phyloP scores from a whole-genome alignment of 2,888 invertebrate genomes.

The Noctuana brunneofusca region DNA sequence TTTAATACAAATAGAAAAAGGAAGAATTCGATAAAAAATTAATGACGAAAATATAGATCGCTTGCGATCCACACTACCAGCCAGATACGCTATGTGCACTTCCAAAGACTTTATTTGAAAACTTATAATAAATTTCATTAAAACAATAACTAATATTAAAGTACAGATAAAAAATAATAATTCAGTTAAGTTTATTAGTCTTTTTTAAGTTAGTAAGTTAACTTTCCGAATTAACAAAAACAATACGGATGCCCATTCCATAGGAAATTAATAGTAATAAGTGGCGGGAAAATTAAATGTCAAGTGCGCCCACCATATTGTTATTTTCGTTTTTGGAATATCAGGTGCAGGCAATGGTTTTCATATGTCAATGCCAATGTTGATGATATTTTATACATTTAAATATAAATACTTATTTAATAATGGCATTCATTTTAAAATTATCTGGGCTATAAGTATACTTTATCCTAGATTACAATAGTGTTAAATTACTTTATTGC shows the following conservation, averaged over 20 bases:
- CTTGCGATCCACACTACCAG: too few relatives aligned
- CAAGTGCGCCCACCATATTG: slow-evolving; percentile 23
- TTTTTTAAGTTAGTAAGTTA: too few relatives aligned
- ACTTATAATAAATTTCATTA: too few relatives aligned
- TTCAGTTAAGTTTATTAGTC: too few relatives aligned
- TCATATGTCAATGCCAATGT: not conserved
- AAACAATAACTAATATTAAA: too few relatives aligned
- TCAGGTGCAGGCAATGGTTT: slow-evolving; percentile 10
- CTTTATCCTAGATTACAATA: not conserved
- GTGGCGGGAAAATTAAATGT: slow-evolving; percentile 16
- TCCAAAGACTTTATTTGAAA: too few relatives aligned
- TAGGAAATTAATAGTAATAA: not conserved
- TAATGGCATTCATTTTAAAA: not conserved
- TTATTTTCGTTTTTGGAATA: slow-evolving; percentile 23
- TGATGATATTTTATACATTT: not conserved
- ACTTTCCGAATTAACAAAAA: slow-evolving; percentile 1
- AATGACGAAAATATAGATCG: too few relatives aligned
- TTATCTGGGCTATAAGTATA: not conserved
- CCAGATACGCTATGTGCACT: too few relatives aligned
- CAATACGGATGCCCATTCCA: not conserved
- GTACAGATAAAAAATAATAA: too few relatives aligned
- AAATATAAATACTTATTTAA: not conserved
- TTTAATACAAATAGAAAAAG: too few relatives aligned
- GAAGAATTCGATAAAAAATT: too few relatives aligned
- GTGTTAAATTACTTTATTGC: not conserved